Evolutionary conservation across 2,797 vertebrate genomes (phyloP).

Genomic region (Melanogrammus aeglefinus): DNA sequence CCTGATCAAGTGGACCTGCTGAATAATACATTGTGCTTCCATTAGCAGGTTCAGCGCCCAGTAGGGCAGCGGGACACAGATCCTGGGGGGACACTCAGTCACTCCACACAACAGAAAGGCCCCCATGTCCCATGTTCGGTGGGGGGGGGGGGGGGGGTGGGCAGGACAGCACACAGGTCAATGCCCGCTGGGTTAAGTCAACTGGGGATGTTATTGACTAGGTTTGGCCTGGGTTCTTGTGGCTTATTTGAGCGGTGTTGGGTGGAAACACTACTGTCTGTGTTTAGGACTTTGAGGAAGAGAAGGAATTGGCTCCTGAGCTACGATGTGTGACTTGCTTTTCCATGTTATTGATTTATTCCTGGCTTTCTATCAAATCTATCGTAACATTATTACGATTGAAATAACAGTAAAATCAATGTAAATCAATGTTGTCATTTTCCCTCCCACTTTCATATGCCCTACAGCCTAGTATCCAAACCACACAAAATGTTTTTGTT

Average conservation of each 20-base stretch:
- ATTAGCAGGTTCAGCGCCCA: constrained; percentile 64
- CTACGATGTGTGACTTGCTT: background rate
- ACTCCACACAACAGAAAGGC: constrained; percentile 3
- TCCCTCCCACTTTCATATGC: background rate
- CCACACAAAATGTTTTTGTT: background rate
- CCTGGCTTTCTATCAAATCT: too few relatives aligned
- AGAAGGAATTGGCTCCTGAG: too few relatives aligned
- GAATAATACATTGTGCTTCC: constrained; percentile 91
- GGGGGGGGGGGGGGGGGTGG: too few relatives aligned
- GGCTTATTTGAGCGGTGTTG: background rate
- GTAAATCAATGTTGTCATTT: background rate
- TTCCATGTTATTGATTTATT: background rate
- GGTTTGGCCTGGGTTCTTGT: background rate
- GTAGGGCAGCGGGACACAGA: constrained; percentile 24
- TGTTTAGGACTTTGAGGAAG: background rate
- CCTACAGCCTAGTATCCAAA: background rate
- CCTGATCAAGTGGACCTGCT: constrained; percentile 71
- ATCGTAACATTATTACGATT: too few relatives aligned
- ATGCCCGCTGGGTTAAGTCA: background rate
- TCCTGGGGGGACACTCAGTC: background rate
- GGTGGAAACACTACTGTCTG: background rate
- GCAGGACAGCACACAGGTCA: background rate
- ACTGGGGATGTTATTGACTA: background rate
- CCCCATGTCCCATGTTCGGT: background rate
- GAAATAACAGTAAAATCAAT: background rate